A percentile compares a stretch with the other conserved stretches of the same genome.
Conservation (phyloP, 2,113 vertebrate genomes). For the Percopsis transmontana region DNA sequence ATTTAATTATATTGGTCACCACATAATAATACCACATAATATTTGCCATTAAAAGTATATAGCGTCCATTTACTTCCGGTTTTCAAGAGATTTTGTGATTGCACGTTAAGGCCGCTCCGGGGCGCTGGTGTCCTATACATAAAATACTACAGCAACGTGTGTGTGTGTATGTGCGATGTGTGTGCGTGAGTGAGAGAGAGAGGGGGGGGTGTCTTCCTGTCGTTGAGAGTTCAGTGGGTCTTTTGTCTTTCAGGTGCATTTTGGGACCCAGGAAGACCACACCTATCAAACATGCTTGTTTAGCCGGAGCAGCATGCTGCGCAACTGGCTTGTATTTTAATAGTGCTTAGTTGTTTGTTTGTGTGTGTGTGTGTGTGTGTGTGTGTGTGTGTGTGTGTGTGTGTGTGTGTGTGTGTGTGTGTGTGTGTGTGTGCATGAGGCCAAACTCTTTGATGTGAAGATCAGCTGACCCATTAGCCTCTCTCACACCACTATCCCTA, state of each 20-base stretch:
- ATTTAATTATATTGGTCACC: too few species aligned
- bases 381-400: conserved; percentile 20
- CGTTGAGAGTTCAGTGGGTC: conserved; percentile 10
- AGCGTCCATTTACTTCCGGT: background rate
- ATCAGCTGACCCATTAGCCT: conserved; percentile 50
- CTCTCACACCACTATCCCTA: conserved; percentile 54
- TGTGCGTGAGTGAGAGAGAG: conserved; percentile 33
- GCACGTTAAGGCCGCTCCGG: background rate
- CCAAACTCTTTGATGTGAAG: conserved; percentile 67
- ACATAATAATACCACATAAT: too few species aligned
- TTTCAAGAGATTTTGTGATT: background rate
- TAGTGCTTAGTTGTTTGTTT: conserved; percentile 13
- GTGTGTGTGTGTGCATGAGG: conserved; percentile 25
- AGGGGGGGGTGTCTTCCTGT: conserved; percentile 41
- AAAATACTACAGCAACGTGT: background rate
- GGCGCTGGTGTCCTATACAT: conserved; percentile 12
- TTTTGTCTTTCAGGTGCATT: conserved; percentile 55
- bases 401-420: conserved; percentile 16
- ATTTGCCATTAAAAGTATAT: background rate
- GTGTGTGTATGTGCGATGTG: background rate
- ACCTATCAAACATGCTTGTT: conserved; percentile 57
- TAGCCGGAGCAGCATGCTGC: conserved; percentile 5
- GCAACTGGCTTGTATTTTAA: conserved; percentile 1
- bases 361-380: conserved; percentile 31
- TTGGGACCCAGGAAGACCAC: conserved; percentile 33